Base-by-base conservation (phyloP, 2,113 vertebrate species). In the Brachypteracias leptosomus region DNA sequence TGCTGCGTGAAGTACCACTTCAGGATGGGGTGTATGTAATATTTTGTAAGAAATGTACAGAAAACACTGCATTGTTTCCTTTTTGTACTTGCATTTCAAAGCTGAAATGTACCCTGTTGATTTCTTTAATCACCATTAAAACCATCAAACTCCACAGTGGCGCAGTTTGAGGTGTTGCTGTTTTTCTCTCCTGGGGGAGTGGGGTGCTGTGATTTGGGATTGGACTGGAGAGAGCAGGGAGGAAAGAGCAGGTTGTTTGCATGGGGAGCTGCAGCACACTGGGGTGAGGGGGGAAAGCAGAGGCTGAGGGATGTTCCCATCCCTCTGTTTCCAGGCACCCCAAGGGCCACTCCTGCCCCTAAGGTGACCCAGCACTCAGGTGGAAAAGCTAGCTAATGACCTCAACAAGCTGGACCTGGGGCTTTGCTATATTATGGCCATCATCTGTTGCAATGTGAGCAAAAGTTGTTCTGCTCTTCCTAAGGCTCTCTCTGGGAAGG, bases 1-100 rank as follows among this genome's bases (percentile, higher is more conserved):
- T 11, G 16, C 19, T 13, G 47, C 88, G 90, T 70, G 67, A 97
- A 93, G 93, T 95, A 86, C 97, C 97, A 96, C 94, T 97, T 96
- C 86, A 85, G 91, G 24, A 63, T 47, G 87, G 88, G 94, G 76
- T 94, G 83, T 89, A 85, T 93, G 91, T 97, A 95, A 93, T 96
- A 94, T 98, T 98, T 98, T 98, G 81, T 98, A 98, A 98, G 97
- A 98, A 98, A 96, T 96, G 93, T 97, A 97, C 96, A 95, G 97
- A 92, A 76, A 96, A 71, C 33, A 52, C 72, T 89, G 52, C 95
- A 33, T 58, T 81, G 55, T 58, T 90, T 51, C 57, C 78, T 94
- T 85, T 97, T 97, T 93, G 55, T 67, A 79, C 90, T 96, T 87
- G 25, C 85, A 55, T 89, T 91, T 96, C 76, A 70, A 95, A 21